Conservation (phyloP, 2,888 invertebrate genomes). For the Pseudococcus longispinus region DNA sequence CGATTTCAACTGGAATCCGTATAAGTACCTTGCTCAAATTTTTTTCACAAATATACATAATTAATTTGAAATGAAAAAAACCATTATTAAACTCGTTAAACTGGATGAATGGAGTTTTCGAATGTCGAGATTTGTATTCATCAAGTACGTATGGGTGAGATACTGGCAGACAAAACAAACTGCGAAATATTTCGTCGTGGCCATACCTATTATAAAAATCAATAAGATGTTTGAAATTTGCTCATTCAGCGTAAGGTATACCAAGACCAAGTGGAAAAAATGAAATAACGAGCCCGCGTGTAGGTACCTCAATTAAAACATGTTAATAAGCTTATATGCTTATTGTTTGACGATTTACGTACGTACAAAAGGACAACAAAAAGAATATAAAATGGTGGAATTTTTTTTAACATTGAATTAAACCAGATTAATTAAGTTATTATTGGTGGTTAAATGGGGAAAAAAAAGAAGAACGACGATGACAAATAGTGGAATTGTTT, state of each 20-base stretch:
- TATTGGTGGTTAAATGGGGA: neutral
- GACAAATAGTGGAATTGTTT: neutral
- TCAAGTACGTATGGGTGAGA: neutral
- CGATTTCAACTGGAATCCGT: neutral
- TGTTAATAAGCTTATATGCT: too few relatives aligned
- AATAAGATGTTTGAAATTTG: neutral
- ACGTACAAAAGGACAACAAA: neutral
- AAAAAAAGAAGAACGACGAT: neutral
- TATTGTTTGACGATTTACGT: neutral
- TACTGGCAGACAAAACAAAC: neutral
- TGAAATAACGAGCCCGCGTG: neutral
- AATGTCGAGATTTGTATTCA: neutral
- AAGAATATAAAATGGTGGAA: neutral
- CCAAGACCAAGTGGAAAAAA: neutral
- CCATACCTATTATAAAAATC: neutral
- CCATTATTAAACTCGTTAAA: neutral
- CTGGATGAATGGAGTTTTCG: neutral
- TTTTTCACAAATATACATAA: neutral
- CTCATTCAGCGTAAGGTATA: neutral
- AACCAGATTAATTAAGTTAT: neutral
- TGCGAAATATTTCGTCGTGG: neutral
- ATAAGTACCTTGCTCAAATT: neutral
- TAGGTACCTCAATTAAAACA: neutral
- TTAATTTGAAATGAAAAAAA: neutral
- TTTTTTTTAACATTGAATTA: neutral